Evolutionary conservation across 2,888 invertebrate species (phyloP).

Genomic region (Allacma fusca): DNA sequence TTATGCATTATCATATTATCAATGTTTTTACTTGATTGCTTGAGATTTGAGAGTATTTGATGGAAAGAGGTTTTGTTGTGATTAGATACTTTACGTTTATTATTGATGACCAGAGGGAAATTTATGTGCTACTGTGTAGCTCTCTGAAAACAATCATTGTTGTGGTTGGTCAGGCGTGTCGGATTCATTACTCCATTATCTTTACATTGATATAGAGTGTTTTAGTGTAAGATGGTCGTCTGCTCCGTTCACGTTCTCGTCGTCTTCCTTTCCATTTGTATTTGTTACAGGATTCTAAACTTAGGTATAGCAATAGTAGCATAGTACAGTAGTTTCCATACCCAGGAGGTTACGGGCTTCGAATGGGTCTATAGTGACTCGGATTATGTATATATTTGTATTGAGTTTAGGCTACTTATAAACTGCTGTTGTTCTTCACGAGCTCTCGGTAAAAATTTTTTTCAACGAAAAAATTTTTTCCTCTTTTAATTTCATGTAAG

Average conservation of each 20-base stretch:
- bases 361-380: background rate
- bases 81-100: constrained; percentile 40
- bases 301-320: too few relatives aligned
- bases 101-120: constrained; percentile 39
- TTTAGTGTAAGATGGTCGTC: constrained; percentile 4
- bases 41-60: background rate
- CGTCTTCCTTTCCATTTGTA: background rate
- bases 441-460: constrained; percentile 27
- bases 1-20: too few relatives aligned
- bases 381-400: background rate
- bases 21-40: background rate
- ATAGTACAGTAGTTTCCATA: background rate
- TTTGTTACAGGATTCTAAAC: background rate
- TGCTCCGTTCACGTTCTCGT: constrained; percentile 6
- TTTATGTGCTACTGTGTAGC: constrained; percentile 43
- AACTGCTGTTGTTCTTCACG: constrained; percentile 6
- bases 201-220: background rate
- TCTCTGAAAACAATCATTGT: constrained; percentile 44
- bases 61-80: background rate
- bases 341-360: background rate
- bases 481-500: constrained; percentile 43
- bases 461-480: constrained; percentile 19
- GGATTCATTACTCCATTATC: constrained; percentile 47
- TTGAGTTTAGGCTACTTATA: background rate
- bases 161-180: constrained; percentile 60